Base-by-base conservation (phyloP, 64 coral and sea anemone genomes). In the Montipora sp. region DNA sequence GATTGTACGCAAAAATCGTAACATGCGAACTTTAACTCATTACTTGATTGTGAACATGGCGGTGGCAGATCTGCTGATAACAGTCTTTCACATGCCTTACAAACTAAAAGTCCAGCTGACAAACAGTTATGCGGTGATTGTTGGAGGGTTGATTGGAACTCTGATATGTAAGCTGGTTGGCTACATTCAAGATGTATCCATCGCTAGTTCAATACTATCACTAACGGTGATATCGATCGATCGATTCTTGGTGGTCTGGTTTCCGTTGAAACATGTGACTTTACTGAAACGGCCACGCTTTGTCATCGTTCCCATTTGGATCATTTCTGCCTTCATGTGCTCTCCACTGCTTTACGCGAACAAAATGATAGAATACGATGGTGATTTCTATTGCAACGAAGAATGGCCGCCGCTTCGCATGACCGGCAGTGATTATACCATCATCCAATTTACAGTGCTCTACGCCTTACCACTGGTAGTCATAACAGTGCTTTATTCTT, bases 21-120 rank as follows among this genome's bases (percentile, higher is more conserved):
- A 81, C 19, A 93, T 96, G 78, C 66, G 77, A 76, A 96, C 65
- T 16, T 83, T 96, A 0, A 96, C 91, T 0, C 93, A 96, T 75
- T 93, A 80, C 21, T 36, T 96, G 77, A 91, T 93, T 18, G 95
- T 91, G 4, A 96, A 96, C 60, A 93, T 96, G 91, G 95, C 91
- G 1, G 73, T 72, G 22, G 77, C 87, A 36, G 95, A 96, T 81
- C 89, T 96, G 4, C 23, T 96, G 36, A 78, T 96, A 48, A 84
- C 78, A 14, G 19, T 90, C 20, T 72, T 96, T 47, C 93, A 93
- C 50, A 96, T 96, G 91, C 95, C 95, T 21, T 84, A 90, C 18
- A 90, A 78, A 67, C 89, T 96, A 20, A 44, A 78, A 72, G 83
- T 79, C 13, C 45, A 79, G n/a, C 43, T 96, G 2, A 96, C 75